A percentile compares a stretch with the other conserved stretches of the same genome.
These are phyloP conservation scores for Pachycephala philippinensis DNA, from an alignment of 2,113 vertebrate genomes.

Conservation along the genomic window DNA sequence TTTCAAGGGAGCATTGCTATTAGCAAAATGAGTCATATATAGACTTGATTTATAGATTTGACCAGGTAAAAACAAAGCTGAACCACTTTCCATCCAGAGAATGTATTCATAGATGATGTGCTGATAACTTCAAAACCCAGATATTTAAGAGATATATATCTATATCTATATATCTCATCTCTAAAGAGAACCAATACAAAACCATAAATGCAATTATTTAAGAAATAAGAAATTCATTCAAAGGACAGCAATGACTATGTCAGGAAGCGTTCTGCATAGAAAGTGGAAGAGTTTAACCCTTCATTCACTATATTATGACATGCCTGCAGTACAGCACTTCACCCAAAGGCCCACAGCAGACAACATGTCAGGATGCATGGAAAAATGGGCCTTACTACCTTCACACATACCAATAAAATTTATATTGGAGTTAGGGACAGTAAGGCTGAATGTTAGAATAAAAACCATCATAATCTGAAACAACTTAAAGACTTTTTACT, in stretches of 20 bases:
- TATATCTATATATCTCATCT: not conserved
- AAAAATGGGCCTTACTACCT: not conserved
- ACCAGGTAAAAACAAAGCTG: not conserved
- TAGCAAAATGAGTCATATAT: conserved; percentile 2
- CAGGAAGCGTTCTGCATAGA: not conserved
- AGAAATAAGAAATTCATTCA: not conserved
- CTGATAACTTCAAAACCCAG: not conserved
- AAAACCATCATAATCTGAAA: not conserved
- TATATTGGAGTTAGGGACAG: not conserved
- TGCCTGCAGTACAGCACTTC: not conserved
- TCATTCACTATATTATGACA: not conserved
- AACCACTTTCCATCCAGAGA: not conserved
- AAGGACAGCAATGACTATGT: not conserved
- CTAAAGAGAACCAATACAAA: not conserved
- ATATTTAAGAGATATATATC: not conserved
- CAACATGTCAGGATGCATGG: not conserved
- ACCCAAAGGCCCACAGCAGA: not conserved
- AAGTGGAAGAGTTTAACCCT: not conserved
- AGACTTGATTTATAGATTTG: not conserved
- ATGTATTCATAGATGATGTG: not conserved
- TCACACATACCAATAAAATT: not conserved
- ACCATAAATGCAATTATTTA: not conserved
- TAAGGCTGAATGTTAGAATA: not conserved
- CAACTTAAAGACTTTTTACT: not conserved
- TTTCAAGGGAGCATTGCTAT: not conserved